These are phyloP conservation scores for Halesus radiatus DNA, from an alignment of 1,140 invertebrate genomes.

Conservation along the genomic window DNA sequence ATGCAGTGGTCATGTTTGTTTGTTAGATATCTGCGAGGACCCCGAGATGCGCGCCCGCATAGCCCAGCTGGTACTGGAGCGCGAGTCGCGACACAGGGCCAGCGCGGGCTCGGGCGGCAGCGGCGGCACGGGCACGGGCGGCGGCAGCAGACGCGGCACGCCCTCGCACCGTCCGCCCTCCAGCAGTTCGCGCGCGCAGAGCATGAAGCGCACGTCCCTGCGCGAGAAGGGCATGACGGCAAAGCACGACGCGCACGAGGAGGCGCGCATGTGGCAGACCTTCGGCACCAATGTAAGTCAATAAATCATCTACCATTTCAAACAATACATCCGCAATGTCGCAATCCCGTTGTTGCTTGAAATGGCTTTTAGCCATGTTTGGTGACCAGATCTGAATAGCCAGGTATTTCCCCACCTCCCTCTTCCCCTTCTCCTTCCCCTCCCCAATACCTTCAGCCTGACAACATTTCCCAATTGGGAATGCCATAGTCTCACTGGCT, in stretches of 20 bases:
- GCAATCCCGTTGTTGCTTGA: too few relatives aligned
- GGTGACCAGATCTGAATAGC: too few relatives aligned
- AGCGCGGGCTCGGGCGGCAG: slow-evolving; percentile 73
- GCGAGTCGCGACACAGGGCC: slow-evolving; percentile 81
- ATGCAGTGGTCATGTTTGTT: too few relatives aligned
- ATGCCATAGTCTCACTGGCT: too few relatives aligned
- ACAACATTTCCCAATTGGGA: too few relatives aligned
- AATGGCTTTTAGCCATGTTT: too few relatives aligned
- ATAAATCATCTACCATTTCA: neutral
- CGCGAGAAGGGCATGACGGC: slow-evolving; percentile 93
- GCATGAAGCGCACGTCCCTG: slow-evolving; percentile 93
- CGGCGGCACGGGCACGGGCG: slow-evolving; percentile 71
- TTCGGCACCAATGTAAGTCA: slow-evolving; percentile 59
- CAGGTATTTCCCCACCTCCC: too few relatives aligned
- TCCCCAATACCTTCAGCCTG: too few relatives aligned
- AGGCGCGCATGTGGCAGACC: slow-evolving; percentile 80
- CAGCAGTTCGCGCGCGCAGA: slow-evolving; percentile 77
- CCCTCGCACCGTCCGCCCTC: slow-evolving; percentile 42
- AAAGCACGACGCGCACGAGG: slow-evolving; percentile 95
- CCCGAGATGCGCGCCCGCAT: slow-evolving; percentile 93
- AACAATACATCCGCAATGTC: too few relatives aligned
- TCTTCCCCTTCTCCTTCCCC: too few relatives aligned
- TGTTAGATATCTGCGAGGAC: slow-evolving; percentile 94
- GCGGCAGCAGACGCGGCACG: slow-evolving; percentile 14
- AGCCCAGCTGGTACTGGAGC: slow-evolving; percentile 88